A percentile compares a stretch with the other conserved stretches of the same genome.
These are phyloP conservation scores for Suillia variegata DNA, from an alignment of 2,888 invertebrate genomes.

Conservation along the genomic window DNA sequence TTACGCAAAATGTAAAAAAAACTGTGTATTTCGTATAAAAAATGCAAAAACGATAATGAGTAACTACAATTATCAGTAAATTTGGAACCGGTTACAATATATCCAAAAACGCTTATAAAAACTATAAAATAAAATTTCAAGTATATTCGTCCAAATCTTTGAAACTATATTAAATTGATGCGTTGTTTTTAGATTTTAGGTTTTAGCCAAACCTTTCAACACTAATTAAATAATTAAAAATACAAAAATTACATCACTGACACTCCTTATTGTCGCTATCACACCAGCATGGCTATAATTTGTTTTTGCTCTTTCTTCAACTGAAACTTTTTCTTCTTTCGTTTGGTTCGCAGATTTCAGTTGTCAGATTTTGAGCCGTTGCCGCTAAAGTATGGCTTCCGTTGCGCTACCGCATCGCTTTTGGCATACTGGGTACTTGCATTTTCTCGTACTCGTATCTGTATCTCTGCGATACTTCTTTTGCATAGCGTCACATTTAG, in stretches of 20 bases:
- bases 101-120: too few species aligned
- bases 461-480: background rate
- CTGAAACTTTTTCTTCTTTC: background rate
- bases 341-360: background rate
- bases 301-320: background rate
- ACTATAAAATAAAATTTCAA: too few species aligned
- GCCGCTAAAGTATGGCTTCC: slow-evolving; percentile 49
- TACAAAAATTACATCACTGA: too few species aligned
- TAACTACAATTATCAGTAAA: too few species aligned
- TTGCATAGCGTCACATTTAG: background rate
- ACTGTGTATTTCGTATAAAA: too few species aligned
- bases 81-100: too few species aligned
- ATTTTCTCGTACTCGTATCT: background rate
- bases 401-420: slow-evolving; percentile 41
- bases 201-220: background rate
- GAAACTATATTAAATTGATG: background rate
- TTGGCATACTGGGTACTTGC: background rate
- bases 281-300: background rate
- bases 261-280: background rate
- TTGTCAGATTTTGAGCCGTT: slow-evolving; percentile 44
- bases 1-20: too few species aligned
- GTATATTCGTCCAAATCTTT: too few species aligned
- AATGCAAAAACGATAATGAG: too few species aligned
- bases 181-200: background rate
- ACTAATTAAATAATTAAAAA: too few species aligned